Base-by-base conservation (phyloP, 1,140 invertebrate genomes). In the Drosophila ficusphila region DNA sequence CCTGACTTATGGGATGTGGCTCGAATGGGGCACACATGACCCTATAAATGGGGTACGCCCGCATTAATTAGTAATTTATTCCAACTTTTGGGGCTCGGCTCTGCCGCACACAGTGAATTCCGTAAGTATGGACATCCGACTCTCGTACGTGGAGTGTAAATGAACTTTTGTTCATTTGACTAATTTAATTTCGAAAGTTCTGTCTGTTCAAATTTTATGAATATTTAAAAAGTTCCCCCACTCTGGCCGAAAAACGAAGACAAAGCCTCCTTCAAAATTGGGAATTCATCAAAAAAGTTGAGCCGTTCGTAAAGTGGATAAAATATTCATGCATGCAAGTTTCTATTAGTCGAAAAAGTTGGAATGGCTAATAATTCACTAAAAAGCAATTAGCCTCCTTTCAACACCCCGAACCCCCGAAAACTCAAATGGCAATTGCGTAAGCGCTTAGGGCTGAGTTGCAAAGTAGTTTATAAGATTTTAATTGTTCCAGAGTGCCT, bases 281-380 rank as follows among this genome's bases (percentile, higher is more conserved):
- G 79, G 86, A 86, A 86, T 86, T 86, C 81, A 86, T 86, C 82
- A 86, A 76, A 86, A 86, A 86, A 86, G 81, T 86, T 86, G 72
- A 81, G 77, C 74, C 56, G 46, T 74, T 86, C 68, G 70, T 58
- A 70, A 74, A 86, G 56, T 86, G 76, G 75, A 86, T 86, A 71
- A 88, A 86, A 88, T 86, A 86, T 86, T 86, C 73, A 88, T 88
- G 68, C 76, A 86, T 54, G 58, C 68, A 85, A 86, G 82, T 85
- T 85, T 76, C 56, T 85, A 85, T 85, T 76, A 77, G 81, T 65
- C 33, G 41, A 41, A 41, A 76, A 86, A 86, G 82, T 86, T 88
- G 67, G 54, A 86, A 88, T 77, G 68, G 46, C 81, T 74, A 76
- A 81, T 81, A 86, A 86, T 54, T 54, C 56, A 64, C 49, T 58